These are phyloP conservation scores for Cassiopea andromeda DNA, from an alignment of 30 jellyfish, hydroid and myxozoan genomes.

Conservation along the genomic window DNA sequence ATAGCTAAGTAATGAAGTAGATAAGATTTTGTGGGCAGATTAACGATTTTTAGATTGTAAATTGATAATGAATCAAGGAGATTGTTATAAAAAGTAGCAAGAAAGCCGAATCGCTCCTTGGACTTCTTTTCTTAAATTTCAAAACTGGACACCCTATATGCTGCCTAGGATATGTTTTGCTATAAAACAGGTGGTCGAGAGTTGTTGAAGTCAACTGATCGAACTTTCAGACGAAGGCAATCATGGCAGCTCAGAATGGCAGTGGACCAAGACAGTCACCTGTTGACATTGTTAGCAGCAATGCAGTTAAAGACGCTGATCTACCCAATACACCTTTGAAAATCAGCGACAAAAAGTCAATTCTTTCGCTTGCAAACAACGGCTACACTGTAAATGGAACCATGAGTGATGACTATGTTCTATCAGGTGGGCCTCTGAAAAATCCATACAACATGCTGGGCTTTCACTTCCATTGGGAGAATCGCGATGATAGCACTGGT, in stretches of 20 bases:
- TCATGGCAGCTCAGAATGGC: slow-evolving; percentile 9
- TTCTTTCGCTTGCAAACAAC: slow-evolving; percentile 45
- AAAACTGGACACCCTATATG: slow-evolving; percentile 2
- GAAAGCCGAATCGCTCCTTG: too few relatives aligned
- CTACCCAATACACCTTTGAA: slow-evolving; percentile 30
- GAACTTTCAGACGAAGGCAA: background rate
- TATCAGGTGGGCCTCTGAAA: slow-evolving; percentile 83
- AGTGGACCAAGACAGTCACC: slow-evolving; percentile 70
- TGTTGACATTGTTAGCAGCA: slow-evolving; percentile 37
- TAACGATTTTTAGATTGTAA: background rate
- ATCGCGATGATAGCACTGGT: slow-evolving; percentile 29
- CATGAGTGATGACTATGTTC: slow-evolving; percentile 28
- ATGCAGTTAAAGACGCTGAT: slow-evolving; percentile 29
- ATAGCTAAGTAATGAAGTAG: background rate
- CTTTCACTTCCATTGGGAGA: slow-evolving; percentile 92
- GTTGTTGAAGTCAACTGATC: background rate
- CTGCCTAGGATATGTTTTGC: background rate
- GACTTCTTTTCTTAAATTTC: too few relatives aligned
- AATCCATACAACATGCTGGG: slow-evolving; percentile 71
- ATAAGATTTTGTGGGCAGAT: background rate
- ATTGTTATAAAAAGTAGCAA: too few relatives aligned
- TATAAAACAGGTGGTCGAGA: background rate
- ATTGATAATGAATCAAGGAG: background rate
- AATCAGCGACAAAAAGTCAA: background rate
- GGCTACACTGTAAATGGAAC: slow-evolving; percentile 61